Conservation (phyloP, 2,113 vertebrate species). For the Pholis gunnellus region DNA sequence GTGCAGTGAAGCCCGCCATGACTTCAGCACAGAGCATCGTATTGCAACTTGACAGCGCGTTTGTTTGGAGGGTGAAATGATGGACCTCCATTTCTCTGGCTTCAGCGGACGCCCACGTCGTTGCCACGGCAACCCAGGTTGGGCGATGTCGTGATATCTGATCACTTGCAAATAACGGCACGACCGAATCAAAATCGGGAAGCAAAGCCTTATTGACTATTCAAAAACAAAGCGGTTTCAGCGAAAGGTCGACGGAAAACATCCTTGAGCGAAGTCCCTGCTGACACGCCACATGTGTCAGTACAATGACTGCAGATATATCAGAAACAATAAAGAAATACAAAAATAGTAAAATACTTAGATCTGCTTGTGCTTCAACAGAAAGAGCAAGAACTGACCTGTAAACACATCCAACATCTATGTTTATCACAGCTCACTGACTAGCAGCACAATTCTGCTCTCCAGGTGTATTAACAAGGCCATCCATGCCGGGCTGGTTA, state of each 20-base stretch:
- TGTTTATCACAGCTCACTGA: conserved; percentile 6
- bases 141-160: too few species aligned
- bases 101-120: background rate
- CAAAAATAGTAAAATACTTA: background rate
- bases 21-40: too few species aligned
- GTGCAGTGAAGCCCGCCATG: background rate
- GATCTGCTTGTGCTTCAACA: background rate
- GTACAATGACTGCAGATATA: background rate
- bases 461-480: conserved; percentile 14
- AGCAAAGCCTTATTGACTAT: background rate
- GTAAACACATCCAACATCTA: background rate
- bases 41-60: too few species aligned
- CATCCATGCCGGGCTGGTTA: background rate
- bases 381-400: background rate
- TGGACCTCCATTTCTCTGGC: background rate
- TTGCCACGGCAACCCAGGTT: too few species aligned
- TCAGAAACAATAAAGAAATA: background rate
- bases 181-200: too few species aligned
- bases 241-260: conserved; percentile 4
- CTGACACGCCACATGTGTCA: background rate
- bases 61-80: background rate
- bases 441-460: background rate
- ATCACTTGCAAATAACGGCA: too few species aligned
- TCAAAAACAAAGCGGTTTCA: conserved; percentile 1
- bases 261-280: background rate